Base-by-base conservation (phyloP, 2,113 vertebrate genomes). In the Nycticebus coucang region DNA sequence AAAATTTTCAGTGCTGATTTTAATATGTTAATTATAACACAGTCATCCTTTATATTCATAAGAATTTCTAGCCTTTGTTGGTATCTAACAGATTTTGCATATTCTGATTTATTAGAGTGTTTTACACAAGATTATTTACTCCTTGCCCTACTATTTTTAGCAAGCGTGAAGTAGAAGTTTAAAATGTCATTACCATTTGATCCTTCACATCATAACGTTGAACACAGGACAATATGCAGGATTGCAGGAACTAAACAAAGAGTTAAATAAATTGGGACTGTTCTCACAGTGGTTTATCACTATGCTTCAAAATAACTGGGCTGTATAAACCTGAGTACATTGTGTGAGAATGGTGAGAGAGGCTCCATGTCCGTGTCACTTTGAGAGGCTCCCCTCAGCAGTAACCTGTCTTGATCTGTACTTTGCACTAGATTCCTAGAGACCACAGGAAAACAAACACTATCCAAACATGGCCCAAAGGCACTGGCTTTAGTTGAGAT, bases 161-260 rank as follows among this genome's bases (percentile, higher is more conserved):
- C 0, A 75, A 62, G 35, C 64, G 22, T 50, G 59, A 80, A 33
- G n/a, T 85, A 78, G 14, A 93, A 64, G 28, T 64, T 77, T 85
- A 80, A 91, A 91, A 94, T 55, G 91, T 37, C 75, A 89, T 86
- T 95, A 57, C 75, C 37, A 81, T 68, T 93, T 91, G 19, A 4
- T 50, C 45, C 69, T 94, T 89, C 22, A 59, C 89, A 93, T 8
- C 57, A 87, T 71, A 94, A 89, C 92, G 82, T 33, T 72, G 35
- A 50, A 59, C 45, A 75, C 53, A 81, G n/a, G 13, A 35, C 72
- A 24, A 19, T 24, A 50, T 50, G 10, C 9, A 26, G 1, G 41
- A 59, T 22, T 86, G 60, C 17, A 85, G 37, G 33, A 87, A 89
- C 24, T 64, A 62, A 60, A 82, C 53, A 91, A 41, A 64, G 22